Conservation (phyloP, 2,113 vertebrate genomes). For the Phyllostomus discolor region DNA sequence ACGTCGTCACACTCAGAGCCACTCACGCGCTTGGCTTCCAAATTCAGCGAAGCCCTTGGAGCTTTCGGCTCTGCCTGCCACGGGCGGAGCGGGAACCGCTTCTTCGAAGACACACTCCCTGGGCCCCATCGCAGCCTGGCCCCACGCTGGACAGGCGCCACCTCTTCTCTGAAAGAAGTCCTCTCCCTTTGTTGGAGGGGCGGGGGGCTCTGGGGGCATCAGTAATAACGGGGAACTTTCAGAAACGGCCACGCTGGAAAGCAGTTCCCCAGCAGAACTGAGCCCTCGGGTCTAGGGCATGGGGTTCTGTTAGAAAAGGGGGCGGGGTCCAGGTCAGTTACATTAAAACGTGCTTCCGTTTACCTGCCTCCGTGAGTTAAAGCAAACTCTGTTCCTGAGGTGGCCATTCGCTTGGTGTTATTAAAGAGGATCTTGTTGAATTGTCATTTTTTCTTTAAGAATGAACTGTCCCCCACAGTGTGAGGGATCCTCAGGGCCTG, state of each 20-base stretch:
- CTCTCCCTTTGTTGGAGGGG: conserved; percentile 45
- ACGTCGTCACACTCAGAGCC: conserved; percentile 66
- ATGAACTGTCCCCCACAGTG: background rate
- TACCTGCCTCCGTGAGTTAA: background rate
- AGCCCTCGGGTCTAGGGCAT: background rate
- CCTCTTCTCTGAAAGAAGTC: conserved; percentile 37
- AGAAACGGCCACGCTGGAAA: conserved; percentile 41
- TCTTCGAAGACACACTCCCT: conserved; percentile 64
- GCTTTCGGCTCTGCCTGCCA: conserved; percentile 55
- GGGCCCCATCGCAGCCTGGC: background rate
- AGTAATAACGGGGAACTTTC: conserved; percentile 45
- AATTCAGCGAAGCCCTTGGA: conserved; percentile 69
- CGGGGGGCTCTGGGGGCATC: conserved; percentile 9
- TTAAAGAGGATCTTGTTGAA: background rate
- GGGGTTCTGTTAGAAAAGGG: background rate
- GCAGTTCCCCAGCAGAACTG: background rate
- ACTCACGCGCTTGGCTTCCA: conserved; percentile 68
- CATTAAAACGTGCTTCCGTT: background rate
- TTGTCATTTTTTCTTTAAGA: background rate
- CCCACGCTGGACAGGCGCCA: no score
- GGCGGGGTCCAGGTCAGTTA: background rate
- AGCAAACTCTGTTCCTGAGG: background rate
- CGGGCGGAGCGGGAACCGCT: conserved; percentile 31
- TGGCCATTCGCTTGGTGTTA: background rate
- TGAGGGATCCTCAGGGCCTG: background rate